Base-by-base conservation (phyloP, 1,140 invertebrate species). In the Drosophila malerkotliana region DNA sequence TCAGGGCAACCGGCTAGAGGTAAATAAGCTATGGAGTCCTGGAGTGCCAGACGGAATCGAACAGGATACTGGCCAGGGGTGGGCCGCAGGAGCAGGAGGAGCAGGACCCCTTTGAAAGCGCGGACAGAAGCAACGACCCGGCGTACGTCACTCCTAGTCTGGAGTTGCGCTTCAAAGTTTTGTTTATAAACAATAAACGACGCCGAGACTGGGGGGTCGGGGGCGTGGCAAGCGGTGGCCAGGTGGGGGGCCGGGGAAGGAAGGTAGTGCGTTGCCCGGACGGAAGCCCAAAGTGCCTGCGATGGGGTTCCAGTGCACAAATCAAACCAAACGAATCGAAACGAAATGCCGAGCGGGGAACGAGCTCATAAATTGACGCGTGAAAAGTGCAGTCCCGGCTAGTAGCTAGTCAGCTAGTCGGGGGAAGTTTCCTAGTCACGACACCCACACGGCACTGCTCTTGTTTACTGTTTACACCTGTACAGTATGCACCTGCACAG, bases 141-240 rank as follows among this genome's bases (percentile, higher is more conserved):
- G 78, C 78, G 72, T 87, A 82, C 81, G 81, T 85, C 81, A 87
- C 62, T 54, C 30, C 24, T 48, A 63, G 58, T 53, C 62, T 72
- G 57, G 63, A 57, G 58, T 64, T 58, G 64, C 45, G 75, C 55
- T 21, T 62, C 45, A 37, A 67, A 72, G 83, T 88, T 88, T 85
- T 85, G 82, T 85, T 85, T 85, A 85, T 88, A 85, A 82, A 85
- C 82, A 85, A 88, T 85, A 85, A 85, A 85, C 82, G 82, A 85
- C 82, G 64, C 72, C 66, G 64, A 41, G 51, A 37, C 47, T 26
- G 8, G 21, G 45, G 56, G 41, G 53, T 32, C 47, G 18, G 39
- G 9, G 15, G 54, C 30, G 26, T 12, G 18, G 41, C 8, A 47
- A 34, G 45, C 10, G 21, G 28, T 15, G 28, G 4, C 26, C 5